Evolutionary conservation across 1,140 invertebrate genomes (phyloP), one percentile per base, ranked within the genome.

Genomic region (Plectrocnemia conspersa): DNA sequence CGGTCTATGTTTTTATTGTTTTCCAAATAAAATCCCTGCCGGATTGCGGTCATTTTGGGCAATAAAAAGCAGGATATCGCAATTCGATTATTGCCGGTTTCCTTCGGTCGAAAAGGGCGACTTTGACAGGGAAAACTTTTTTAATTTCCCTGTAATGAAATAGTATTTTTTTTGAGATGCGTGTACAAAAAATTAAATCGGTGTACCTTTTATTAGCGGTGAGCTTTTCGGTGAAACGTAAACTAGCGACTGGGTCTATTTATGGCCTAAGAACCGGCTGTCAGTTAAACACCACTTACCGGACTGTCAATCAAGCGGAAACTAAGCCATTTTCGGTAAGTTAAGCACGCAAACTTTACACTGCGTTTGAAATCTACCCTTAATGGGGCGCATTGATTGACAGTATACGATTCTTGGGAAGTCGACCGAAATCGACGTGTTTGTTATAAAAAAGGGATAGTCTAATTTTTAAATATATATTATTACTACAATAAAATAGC

Each of bases 41-140:
- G 24, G 53, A 60, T 60, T 55, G 58, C 33, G 48, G 58, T 60
- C 24, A 60, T 60, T 60, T 60, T 36, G 5, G 41, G 54, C 27
- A 52, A 56, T 60, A 60, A 60, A 60, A 47, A 32, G 38, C 58
- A 60, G 58, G 58, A 60, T 60, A 60, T 56, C 15, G 57, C 50
- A 38, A 54, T 59, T 54, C 54, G 59, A 56, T 59, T 58, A 53
- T 52, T 55, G 18, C 13, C 15, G 4, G 54, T n/a, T 22, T 52
- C 21, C 21, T 15, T 40, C 24, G 11, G n/a, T n/a, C n/a, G n/a
- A n/a, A n/a, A n/a, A n/a, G n/a, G n/a, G n/a, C n/a, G n/a, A n/a
- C n/a, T n/a, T n/a, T n/a, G n/a, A n/a, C n/a, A n/a, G n/a, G n/a
- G n/a, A n/a, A n/a, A n/a, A n/a, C n/a, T n/a, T n/a, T n/a, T n/a